Evolutionary conservation across 1,140 invertebrate genomes (phyloP).

Genomic region (Meteorus sp.): DNA sequence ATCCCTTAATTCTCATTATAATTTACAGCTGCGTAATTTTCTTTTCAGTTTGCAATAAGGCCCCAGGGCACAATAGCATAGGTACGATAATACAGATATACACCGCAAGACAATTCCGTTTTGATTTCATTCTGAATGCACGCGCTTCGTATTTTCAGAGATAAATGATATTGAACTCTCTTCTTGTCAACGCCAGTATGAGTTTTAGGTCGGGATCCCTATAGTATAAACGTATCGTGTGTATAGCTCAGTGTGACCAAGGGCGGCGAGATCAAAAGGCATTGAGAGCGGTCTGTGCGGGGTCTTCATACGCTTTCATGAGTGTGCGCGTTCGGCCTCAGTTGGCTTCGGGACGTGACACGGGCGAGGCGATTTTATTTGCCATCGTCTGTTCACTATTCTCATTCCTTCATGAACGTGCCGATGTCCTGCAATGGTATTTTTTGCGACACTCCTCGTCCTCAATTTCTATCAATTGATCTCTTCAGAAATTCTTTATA

Average conservation of each 20-base stretch:
- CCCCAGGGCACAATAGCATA: too few relatives aligned
- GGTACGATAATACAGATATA: too few relatives aligned
- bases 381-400: slow-evolving; percentile 57
- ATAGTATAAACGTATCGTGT: slow-evolving; percentile 3
- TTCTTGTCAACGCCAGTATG: not conserved
- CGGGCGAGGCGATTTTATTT: slow-evolving; percentile 59
- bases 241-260: slow-evolving; percentile 17
- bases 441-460: not conserved
- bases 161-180: not conserved
- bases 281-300: slow-evolving; percentile 36
- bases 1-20: too few relatives aligned
- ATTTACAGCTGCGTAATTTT: too few relatives aligned
- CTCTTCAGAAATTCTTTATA: not conserved
- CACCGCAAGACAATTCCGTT: slow-evolving; percentile 15
- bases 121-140: not conserved
- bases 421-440: slow-evolving; percentile 24
- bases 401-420: slow-evolving; percentile 58
- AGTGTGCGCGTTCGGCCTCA: slow-evolving; percentile 33
- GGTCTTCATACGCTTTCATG: slow-evolving; percentile 47
- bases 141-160: not conserved
- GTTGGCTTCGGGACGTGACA: slow-evolving; percentile 52
- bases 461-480: not conserved
- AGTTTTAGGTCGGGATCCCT: not conserved
- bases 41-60: too few relatives aligned
- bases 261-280: slow-evolving; percentile 36